Evolutionary conservation across 2,797 vertebrate species (phyloP).

Genomic region (Oryzias sinensis): DNA sequence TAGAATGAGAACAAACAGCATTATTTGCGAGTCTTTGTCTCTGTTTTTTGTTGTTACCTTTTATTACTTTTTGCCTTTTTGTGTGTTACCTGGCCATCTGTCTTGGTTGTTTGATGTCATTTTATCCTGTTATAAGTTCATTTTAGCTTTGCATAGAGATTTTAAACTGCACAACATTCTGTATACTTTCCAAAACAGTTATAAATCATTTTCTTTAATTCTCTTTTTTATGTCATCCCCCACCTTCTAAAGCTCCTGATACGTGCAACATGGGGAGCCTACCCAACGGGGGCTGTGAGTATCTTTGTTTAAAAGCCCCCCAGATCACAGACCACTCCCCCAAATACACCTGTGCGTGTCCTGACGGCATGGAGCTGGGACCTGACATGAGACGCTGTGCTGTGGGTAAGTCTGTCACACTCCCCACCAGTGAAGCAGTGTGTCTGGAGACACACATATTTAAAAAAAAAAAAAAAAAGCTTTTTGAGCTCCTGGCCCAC

Average conservation of each 20-base stretch:
- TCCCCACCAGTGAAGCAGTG: conserved; percentile 15
- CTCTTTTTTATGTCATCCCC: conserved; percentile 8
- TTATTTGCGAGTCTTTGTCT: conserved; percentile 1
- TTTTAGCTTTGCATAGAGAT: too few species aligned
- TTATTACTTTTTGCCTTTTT: too few species aligned
- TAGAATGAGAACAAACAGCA: neutral
- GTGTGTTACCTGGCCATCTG: too few species aligned
- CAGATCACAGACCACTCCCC: conserved; percentile 92
- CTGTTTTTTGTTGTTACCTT: neutral
- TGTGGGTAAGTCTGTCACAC: conserved; percentile 73
- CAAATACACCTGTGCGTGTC: conserved; percentile 94
- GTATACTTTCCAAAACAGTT: neutral
- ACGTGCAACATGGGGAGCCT: conserved; percentile 88
- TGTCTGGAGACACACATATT: neutral
- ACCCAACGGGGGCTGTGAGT: conserved; percentile 94
- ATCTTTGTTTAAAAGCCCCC: conserved; percentile 95
- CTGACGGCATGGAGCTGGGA: conserved; percentile 90
- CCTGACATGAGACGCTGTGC: conserved; percentile 94
- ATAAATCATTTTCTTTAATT: neutral
- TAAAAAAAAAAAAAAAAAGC: neutral
- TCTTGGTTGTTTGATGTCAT: too few species aligned
- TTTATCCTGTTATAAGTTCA: too few species aligned
- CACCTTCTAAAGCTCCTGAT: conserved; percentile 82
- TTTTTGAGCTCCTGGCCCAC: conserved; percentile 7
- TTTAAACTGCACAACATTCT: too few species aligned